Evolutionary conservation across 2,888 invertebrate genomes (phyloP), one percentile per base, ranked within the genome.

Genomic region (Dasypogon diadema): DNA sequence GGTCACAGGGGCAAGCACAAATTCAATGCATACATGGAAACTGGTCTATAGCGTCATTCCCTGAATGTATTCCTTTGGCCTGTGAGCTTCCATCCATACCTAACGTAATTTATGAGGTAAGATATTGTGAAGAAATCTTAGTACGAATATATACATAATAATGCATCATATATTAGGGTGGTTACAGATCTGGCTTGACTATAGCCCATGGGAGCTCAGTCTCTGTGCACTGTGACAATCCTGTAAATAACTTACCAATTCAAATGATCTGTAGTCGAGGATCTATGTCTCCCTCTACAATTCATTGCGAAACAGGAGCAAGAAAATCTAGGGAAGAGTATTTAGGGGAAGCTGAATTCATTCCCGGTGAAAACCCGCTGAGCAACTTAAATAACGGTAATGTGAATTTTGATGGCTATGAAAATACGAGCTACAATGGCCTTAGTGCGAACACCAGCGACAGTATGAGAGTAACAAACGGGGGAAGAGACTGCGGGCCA

Each of bases 151-250:
- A 12, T 42, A 6, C n/a, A 42, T 12, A 42, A 42, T 12, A 42
- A 42, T 42, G 8, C 34, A 21, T 12, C 2, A 21, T 65, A n/a
- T 14, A n/a, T 6, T n/a, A 89, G 92, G 82, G 91, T 89, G 94
- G 94, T 0, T 95, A 94, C 85, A 87, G 94, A 55, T 89, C 92
- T 1, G 94, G 94, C 0, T 88, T 94, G 3, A 93, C 92, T 0
- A 93, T 95, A 22, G 92, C 93, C 0, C 94, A 95, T 81, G 94
- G 93, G 0, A 92, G 93, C 0, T 91, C 91, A 1, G 93, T 95
- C 6, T 89, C 89, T 77, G 92, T 92, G 77, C 91, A 92, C 72
- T 93, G 93, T 80, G 92, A 92, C 21, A 81, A 83, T 34, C 82
- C 82, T 81, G 84, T 80, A 82, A 89, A 81, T 85, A 87, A 81